Evolutionary conservation across 2,113 vertebrate species (phyloP), one percentile per base, ranked within the genome.

Genomic region (Cyprinus carpio): DNA sequence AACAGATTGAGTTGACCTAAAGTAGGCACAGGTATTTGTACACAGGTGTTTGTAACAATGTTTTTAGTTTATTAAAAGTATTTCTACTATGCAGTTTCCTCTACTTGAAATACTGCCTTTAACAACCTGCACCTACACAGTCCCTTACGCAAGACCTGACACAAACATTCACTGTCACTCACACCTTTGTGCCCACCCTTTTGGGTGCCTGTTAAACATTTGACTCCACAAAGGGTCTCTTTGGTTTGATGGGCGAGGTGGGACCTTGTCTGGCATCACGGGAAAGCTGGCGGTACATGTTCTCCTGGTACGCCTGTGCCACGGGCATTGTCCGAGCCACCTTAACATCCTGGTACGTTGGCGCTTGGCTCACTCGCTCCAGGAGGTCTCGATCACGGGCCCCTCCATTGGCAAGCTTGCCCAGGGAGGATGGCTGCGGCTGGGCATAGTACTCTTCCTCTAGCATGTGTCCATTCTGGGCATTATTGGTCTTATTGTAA

Each of bases 401-500:
- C 1, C 90, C 88, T 64, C 93, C 94, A 0, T 99, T 99, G 85
- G 97, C 94, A 91, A 99, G 93, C 94, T 99, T 97, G 91, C 97
- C 96, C 81, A 95, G 89, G 1, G 94, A 94, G 25, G 93, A 91
- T 1, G 93, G 93, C 83, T 91, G 94, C 7, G 97, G 94, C 91
- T 97, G 96, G 91, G 92, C 91, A 91, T 98, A 99, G 94, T 97
- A 98, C 91, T 99, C 98, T 87, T 99, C 98, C 91, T 99, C 98
- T 93, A 99, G 91, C 91, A 99, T 95, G 93, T 99, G 98, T 90
- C 98, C 98, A 20, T 99, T 99, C 92, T 99, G 98, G 92, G 98
- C 98, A 87, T 99, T 99, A 95, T 99, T 99, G 94, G 98, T 99
- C 96, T 99, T 99, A 95, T 99, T 99, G 96, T 99, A 99, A 96